Evolutionary conservation across 1,140 invertebrate genomes (phyloP).

Genomic region (Phocides pigmalion): DNA sequence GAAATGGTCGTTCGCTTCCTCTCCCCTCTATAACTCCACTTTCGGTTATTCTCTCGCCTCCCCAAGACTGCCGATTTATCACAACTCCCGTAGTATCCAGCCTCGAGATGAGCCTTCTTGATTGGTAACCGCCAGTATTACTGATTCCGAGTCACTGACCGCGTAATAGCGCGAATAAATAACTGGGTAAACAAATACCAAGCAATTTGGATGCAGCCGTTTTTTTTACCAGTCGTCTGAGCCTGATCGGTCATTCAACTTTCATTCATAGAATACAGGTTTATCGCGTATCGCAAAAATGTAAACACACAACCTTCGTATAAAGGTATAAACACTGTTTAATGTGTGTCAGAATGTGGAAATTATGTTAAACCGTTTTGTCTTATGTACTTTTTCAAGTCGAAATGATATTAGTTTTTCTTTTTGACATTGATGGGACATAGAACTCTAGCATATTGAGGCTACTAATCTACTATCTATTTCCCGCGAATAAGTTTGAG

Average conservation of each 20-base stretch:
- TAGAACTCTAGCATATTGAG: too few relatives aligned
- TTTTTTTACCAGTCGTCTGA: conserved; percentile 29
- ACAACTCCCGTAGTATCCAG: conserved; percentile 59
- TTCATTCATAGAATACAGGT: conserved; percentile 33
- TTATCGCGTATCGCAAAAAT: conserved; percentile 28
- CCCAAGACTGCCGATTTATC: conserved; percentile 71
- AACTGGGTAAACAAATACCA: conserved; percentile 35
- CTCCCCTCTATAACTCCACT: conserved; percentile 72
- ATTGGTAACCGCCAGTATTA: conserved; percentile 13
- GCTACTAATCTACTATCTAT: too few relatives aligned
- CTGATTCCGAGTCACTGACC: conserved; percentile 34
- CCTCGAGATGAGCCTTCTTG: conserved; percentile 37
- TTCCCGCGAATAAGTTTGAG: too few relatives aligned
- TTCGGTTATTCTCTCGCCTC: conserved; percentile 70
- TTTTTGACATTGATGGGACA: too few relatives aligned
- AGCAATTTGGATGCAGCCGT: conserved; percentile 40
- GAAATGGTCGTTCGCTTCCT: conserved; percentile 41
- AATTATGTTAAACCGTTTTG: neutral
- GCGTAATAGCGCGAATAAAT: conserved; percentile 45
- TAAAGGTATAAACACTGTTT: too few relatives aligned
- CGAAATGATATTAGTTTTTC: too few relatives aligned
- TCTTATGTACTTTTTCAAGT: too few relatives aligned
- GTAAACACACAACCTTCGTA: conserved; percentile 15
- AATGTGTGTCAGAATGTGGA: neutral
- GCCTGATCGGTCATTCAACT: conserved; percentile 37